phyloP scores from a whole-genome alignment of 2,888 invertebrate genomes.

The Psococerastis gibbosa region DNA sequence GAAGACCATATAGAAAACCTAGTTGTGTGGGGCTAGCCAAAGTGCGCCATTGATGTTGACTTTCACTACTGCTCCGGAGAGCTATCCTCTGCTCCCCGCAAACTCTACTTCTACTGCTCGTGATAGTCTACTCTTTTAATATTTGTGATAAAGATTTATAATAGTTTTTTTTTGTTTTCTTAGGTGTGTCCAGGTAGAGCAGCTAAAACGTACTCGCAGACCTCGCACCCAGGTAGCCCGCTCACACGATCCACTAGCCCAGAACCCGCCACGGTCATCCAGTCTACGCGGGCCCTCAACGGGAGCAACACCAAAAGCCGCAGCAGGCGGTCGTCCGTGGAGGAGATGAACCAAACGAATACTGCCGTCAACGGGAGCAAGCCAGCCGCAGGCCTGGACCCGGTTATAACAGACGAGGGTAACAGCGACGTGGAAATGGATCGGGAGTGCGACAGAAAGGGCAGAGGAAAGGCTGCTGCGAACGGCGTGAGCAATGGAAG shows the following conservation, averaged over 20 bases:
- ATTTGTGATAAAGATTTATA: too few relatives aligned
- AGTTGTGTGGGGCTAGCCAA: too few relatives aligned
- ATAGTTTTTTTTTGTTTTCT: too few relatives aligned
- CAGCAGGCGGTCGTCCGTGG: slow-evolving; percentile 23
- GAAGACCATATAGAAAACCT: too few relatives aligned
- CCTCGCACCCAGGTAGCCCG: too few relatives aligned
- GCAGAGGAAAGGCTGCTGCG: slow-evolving; percentile 22
- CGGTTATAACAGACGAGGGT: slow-evolving; percentile 20
- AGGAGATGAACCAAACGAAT: slow-evolving; percentile 34
- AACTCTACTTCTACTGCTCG: too few relatives aligned
- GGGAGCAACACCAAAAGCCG: slow-evolving; percentile 17
- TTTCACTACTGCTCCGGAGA: too few relatives aligned
- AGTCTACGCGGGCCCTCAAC: slow-evolving; percentile 43
- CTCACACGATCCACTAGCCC: slow-evolving; percentile 28
- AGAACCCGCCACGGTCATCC: slow-evolving; percentile 60
- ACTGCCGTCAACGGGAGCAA: slow-evolving; percentile 28
- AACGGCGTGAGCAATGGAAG: slow-evolving; percentile 42
- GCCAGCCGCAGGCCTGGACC: slow-evolving; percentile 16
- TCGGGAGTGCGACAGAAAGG: slow-evolving; percentile 20
- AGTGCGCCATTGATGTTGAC: too few relatives aligned
- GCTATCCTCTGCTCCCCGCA: too few relatives aligned
- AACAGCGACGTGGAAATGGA: slow-evolving; percentile 38
- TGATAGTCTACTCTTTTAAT: too few relatives aligned
- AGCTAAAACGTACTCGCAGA: too few relatives aligned
- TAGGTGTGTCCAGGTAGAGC: too few relatives aligned